A percentile compares a stretch with the other conserved stretches of the same genome.
phyloP scores from a whole-genome alignment of 1,140 invertebrate genomes.

The Drosophila saltans region DNA sequence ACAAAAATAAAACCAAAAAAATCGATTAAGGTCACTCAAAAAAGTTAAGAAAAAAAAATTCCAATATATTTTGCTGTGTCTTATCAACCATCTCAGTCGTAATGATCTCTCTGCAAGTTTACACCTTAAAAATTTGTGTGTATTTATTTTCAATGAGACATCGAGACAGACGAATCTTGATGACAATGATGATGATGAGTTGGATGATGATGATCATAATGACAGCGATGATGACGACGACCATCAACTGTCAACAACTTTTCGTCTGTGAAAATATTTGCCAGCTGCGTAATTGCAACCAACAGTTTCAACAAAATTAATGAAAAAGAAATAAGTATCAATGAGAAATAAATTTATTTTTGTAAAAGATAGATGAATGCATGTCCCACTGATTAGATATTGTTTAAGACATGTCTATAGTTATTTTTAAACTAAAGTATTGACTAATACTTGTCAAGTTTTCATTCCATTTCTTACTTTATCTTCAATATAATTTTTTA shows the following conservation, averaged over 20 bases:
- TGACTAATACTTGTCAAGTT: no score
- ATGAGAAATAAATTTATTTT: conserved; percentile 23
- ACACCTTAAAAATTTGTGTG: conserved; percentile 38
- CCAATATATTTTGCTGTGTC: background rate
- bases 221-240: conserved; percentile 22
- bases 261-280: conserved; percentile 58
- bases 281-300: conserved; percentile 58
- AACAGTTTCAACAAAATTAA: conserved; percentile 30
- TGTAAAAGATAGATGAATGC: background rate
- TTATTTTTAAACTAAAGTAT: no score
- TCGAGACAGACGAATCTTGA: conserved; percentile 12
- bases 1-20: conserved; percentile 31
- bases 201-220: background rate
- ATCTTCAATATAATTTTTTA: no score
- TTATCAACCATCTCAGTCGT: conserved; percentile 33
- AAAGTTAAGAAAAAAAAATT: background rate
- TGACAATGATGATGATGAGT: conserved; percentile 2
- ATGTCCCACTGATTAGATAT: conserved; percentile 6
- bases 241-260: conserved; percentile 58
- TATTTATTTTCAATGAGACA: conserved; percentile 28
- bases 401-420: background rate
- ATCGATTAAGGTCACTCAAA: conserved; percentile 65
- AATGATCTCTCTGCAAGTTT: conserved; percentile 48
- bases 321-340: conserved; percentile 24
- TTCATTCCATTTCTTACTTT: no score